A percentile compares a stretch with the other conserved stretches of the same genome.
phyloP scores from a whole-genome alignment of 2,888 invertebrate genomes.

The Metacarcinus magister region DNA sequence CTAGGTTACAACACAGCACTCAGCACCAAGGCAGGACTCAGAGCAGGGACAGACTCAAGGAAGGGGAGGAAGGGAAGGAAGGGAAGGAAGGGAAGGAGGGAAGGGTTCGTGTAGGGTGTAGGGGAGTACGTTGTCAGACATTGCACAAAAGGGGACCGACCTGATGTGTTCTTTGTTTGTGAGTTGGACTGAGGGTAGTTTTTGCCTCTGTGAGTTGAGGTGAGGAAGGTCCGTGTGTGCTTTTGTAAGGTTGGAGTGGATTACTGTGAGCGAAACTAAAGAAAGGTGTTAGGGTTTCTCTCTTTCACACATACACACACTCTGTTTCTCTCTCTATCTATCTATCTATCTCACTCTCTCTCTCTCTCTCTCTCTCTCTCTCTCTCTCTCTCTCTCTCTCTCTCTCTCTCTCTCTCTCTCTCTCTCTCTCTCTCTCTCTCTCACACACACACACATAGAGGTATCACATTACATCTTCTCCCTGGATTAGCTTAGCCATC shows the following conservation, averaged over 20 bases:
- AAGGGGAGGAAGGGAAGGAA: background rate
- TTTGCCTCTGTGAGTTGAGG: background rate
- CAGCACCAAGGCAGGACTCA: background rate
- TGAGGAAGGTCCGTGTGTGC: background rate
- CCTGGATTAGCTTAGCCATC: constrained; percentile 28
- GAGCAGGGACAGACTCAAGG: background rate
- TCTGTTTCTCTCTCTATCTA: background rate
- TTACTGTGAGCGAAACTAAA: background rate
- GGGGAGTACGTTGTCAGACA: background rate
- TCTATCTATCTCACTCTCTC: background rate
- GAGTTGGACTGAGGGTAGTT: background rate
- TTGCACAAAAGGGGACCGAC: constrained; percentile 10
- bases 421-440: no score
- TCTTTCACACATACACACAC: background rate
- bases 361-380: constrained; percentile 1
- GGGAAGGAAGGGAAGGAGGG: background rate
- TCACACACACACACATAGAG: background rate
- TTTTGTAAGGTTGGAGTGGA: background rate
- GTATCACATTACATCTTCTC: background rate
- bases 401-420: no score
- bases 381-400: no score
- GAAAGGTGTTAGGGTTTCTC: background rate
- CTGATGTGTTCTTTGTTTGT: background rate
- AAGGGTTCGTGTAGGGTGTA: background rate
- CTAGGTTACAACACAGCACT: background rate